Percentiles rank a stretch among this genome's conserved stretches.
These are phyloP conservation scores for Sebastes fasciatus DNA, from an alignment of 2,113 vertebrate species.

Conservation along the genomic window DNA sequence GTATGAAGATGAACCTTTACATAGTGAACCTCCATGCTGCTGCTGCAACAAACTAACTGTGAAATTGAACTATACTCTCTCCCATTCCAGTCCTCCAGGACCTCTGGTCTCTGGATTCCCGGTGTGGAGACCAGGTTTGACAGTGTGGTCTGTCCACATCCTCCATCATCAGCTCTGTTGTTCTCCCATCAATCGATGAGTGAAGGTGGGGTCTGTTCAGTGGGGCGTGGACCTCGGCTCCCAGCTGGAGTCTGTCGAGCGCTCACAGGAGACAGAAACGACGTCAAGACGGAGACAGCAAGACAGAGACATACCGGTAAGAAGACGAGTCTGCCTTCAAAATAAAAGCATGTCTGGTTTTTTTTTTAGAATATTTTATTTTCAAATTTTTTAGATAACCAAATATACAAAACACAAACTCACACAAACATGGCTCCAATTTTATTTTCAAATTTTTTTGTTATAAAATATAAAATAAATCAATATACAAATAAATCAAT, in stretches of 20 bases:
- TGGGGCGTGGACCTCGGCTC: constrained; percentile 76
- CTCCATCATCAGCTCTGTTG: constrained; percentile 45
- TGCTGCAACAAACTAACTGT: constrained; percentile 29
- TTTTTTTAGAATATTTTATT: too few relatives aligned
- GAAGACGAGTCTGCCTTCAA: constrained; percentile 15
- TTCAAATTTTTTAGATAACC: too few relatives aligned
- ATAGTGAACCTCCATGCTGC: constrained; percentile 7
- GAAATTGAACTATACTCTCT: constrained; percentile 16
- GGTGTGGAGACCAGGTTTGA: not conserved
- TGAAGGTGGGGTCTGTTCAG: constrained; percentile 68
- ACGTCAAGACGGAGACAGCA: constrained; percentile 17
- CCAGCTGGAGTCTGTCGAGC: constrained; percentile 79
- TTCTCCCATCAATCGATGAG: constrained; percentile 67
- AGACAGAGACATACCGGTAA: not conserved
- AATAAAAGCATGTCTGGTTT: constrained; percentile 46
- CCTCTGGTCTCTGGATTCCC: not conserved
- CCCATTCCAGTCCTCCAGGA: constrained; percentile 1
- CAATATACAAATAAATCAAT: too few relatives aligned
- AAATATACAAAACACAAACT: too few relatives aligned
- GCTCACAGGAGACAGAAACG: constrained; percentile 15
- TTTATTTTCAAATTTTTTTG: too few relatives aligned
- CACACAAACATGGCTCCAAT: too few relatives aligned
- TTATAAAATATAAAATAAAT: too few relatives aligned
- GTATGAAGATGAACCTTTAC: not conserved
- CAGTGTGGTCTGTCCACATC: not conserved